These are phyloP conservation scores for Heliconius sara DNA, from an alignment of 2,888 invertebrate genomes.

Conservation along the genomic window DNA sequence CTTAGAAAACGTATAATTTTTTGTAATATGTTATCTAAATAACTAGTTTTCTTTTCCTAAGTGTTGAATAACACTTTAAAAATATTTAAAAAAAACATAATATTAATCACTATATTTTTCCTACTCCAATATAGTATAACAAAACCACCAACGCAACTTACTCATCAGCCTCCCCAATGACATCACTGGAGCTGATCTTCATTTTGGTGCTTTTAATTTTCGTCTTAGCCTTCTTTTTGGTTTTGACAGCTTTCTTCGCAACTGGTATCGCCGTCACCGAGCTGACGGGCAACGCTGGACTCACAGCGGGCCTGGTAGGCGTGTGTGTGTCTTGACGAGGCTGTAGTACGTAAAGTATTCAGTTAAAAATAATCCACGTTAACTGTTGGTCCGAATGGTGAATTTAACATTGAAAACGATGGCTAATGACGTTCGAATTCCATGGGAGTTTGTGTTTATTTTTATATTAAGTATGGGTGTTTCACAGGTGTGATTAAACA, in stretches of 20 bases:
- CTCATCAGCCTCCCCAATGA: conserved; percentile 66
- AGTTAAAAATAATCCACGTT: conserved; percentile 19
- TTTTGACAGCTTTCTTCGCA: conserved; percentile 61
- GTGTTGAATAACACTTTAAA: no score
- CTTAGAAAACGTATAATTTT: no score
- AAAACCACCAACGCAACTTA: conserved; percentile 54
- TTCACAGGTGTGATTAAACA: background rate
- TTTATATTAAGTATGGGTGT: background rate
- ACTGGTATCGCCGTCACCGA: conserved; percentile 67
- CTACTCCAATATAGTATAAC: background rate
- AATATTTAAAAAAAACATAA: no score
- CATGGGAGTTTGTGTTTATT: conserved; percentile 5
- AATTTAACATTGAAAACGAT: conserved; percentile 15
- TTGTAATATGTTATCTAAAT: no score
- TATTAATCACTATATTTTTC: no score
- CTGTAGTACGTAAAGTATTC: conserved; percentile 53
- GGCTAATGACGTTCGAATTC: conserved; percentile 4
- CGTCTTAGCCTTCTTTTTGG: conserved; percentile 58
- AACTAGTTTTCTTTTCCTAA: no score
- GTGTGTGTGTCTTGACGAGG: conserved; percentile 67
- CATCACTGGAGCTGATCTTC: conserved; percentile 61
- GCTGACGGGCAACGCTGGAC: conserved; percentile 73
- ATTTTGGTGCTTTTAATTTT: conserved; percentile 60
- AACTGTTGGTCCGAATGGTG: background rate
- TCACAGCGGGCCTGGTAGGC: conserved; percentile 71